Evolutionary conservation across 2,113 vertebrate genomes (phyloP), one percentile per base, ranked within the genome.

Genomic region (Acrocephalus kingi): DNA sequence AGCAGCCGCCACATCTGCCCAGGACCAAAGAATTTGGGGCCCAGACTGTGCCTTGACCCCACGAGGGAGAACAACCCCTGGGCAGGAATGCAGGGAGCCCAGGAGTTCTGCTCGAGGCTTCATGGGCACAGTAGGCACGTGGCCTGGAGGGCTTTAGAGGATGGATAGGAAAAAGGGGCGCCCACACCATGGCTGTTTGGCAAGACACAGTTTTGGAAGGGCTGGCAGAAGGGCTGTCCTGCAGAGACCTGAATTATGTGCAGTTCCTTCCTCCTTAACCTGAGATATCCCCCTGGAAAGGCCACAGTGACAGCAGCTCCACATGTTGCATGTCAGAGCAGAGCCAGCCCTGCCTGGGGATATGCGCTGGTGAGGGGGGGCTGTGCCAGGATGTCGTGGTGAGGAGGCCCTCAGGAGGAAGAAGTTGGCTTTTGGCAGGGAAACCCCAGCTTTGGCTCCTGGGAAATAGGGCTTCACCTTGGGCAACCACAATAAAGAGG

Each of bases 311-410:
- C 49, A 23, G 3, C 67, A 61, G 43, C 48, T 79, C 56, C 0
- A 0, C 13, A 1, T 5, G 28, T 41, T 0, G 0, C 13, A 1
- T 5, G 28, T 41, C 0, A 0, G 52, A 83, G 67, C 3, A 2
- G 63, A 51, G 86, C 41, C 55, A 33, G 85, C n/a, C 55, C 41
- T 1, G 8, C 13, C 37, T 2, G 4, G 52, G 27, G 12, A 16
- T n/a, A 3, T 0, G 2, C 8, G 7, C 15, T 12, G 15, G 5
- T 21, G 51, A 0, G 39, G 35, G 1, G 14, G 8, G 7, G 4
- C 35, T 7, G 1, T n/a, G 56, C 43, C 0, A 0, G 13, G 11
- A 7, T 23, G 12, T 7, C 33, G n/a, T 2, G 0, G 7, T 1
- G 3, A 68, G 62, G 39, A 71, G 13, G 21, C 7, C 54, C 10